A percentile compares a stretch with the other conserved stretches of the same genome.
Conservation (phyloP, 2,888 invertebrate species). For the Trichopoda pennipes region DNA sequence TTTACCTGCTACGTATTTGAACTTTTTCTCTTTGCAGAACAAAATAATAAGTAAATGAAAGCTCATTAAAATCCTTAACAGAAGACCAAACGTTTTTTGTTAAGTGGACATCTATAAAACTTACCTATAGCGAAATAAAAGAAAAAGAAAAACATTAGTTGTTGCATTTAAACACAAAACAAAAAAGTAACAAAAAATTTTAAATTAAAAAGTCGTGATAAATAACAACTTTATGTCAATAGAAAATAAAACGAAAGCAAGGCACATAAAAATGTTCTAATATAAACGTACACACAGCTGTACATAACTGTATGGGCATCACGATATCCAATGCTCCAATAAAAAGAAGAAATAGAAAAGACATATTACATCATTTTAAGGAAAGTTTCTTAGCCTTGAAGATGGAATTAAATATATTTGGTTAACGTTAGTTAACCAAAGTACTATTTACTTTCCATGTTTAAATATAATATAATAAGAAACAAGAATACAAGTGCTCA, state of each 20-base stretch:
- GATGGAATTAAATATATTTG: too few species aligned
- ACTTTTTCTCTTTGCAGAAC: not conserved
- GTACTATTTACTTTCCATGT: too few species aligned
- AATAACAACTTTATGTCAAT: conserved; percentile 54
- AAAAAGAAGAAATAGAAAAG: too few species aligned
- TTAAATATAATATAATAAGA: too few species aligned
- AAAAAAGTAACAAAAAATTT: conserved; percentile 29
- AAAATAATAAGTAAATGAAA: not conserved
- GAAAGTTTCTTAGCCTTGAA: too few species aligned
- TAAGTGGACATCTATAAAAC: conserved; percentile 47
- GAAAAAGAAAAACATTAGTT: conserved; percentile 46
- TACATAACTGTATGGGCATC: too few species aligned
- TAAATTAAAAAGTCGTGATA: conserved; percentile 27
- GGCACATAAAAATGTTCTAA: not conserved
- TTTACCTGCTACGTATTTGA: not conserved
- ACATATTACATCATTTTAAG: too few species aligned
- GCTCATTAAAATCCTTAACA: conserved; percentile 29
- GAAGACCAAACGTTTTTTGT: conserved; percentile 18
- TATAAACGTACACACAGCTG: too few species aligned
- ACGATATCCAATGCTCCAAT: too few species aligned
- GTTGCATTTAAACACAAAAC: conserved; percentile 38
- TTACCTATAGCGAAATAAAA: conserved; percentile 57
- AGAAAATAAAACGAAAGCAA: conserved; percentile 6
- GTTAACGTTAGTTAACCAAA: not conserved
- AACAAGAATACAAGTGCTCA: too few species aligned